phyloP scores from a whole-genome alignment of 2,888 invertebrate species.

The Gasteruption jaculator region DNA sequence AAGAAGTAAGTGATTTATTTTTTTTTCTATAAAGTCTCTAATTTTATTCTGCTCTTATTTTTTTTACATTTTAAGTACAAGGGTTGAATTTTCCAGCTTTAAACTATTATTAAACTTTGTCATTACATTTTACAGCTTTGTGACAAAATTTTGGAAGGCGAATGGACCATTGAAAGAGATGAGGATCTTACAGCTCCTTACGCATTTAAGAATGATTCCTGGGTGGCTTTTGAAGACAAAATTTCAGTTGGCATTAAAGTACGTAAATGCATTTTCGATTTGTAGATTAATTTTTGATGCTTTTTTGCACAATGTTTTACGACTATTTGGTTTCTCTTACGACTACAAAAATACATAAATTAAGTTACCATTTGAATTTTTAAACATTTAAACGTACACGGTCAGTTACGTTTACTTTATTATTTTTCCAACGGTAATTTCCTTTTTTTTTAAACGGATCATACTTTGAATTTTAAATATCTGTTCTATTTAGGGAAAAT shows the following conservation, averaged over 20 bases:
- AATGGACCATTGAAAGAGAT: constrained; percentile 73
- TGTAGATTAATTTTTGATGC: no score
- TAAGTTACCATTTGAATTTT: no score
- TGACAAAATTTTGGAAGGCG: constrained; percentile 54
- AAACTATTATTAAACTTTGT: constrained; percentile 1
- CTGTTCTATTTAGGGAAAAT: constrained; percentile 58
- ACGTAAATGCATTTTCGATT: no score
- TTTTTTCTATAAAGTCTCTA: neutral
- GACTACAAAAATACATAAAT: no score
- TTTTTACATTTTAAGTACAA: no score
- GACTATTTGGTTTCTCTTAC: no score
- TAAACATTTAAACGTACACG: no score
- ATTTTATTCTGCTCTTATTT: neutral
- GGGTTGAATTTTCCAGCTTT: neutral
- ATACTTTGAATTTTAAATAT: neutral
- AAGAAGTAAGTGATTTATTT: constrained; percentile 49
- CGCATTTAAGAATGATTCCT: constrained; percentile 66
- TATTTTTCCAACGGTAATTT: no score
- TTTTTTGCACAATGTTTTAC: no score
- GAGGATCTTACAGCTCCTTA: constrained; percentile 75
- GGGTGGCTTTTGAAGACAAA: constrained; percentile 74
- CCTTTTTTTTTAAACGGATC: neutral
- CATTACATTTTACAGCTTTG: constrained; percentile 32
- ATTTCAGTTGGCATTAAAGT: constrained; percentile 70
- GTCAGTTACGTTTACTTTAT: no score